Base-by-base conservation (phyloP, 2,113 vertebrate species). In the Hoplias malabaricus region DNA sequence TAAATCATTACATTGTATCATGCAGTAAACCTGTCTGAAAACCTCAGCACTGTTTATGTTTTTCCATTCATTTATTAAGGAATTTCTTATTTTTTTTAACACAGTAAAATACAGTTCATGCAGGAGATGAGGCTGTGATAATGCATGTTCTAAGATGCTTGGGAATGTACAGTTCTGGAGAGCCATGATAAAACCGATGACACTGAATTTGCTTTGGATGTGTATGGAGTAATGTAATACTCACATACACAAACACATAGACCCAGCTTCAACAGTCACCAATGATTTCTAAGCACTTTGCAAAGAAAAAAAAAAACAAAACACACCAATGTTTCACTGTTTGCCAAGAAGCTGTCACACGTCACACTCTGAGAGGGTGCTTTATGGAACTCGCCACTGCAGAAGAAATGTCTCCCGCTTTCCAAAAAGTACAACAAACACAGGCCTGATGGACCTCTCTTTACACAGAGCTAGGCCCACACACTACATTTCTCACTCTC, bases 331-430 rank as follows among this genome's bases (percentile, higher is more conserved):
- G 16, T 54, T 61, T 21, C 34, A 34, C 36, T 23, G 34, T 69
- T 77, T 61, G 62, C 84, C 78, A 84, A 80, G 31, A 77, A 69
- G 19, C 46, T 80, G 80, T 74, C 80, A 31, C 11, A 27, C 3
- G 57, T n/a, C 31, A 33, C n/a, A 31, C 48, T 48, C 10, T 63
- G 66, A 78, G 36, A 78, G 40, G 54, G 82, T 34, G 25, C 8
- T 80, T 76, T 63, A 57, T 40, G 29, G 25, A 19, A 33, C 65
- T 66, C 13, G 31, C 67, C 70, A 68, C 48, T 71, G 53, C 34
- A 75, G 33, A 36, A 77, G 31, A 59, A 62, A 72, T 68, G 40
- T 78, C 57, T 80, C 13, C 66, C 57, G 25, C 36, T 66, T 29
- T 62, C 43, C 48, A 62, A 62, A 73, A 29, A 63, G 61, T 79